phyloP scores from a whole-genome alignment of 2,113 vertebrate genomes.

The Seriola dumerili region DNA sequence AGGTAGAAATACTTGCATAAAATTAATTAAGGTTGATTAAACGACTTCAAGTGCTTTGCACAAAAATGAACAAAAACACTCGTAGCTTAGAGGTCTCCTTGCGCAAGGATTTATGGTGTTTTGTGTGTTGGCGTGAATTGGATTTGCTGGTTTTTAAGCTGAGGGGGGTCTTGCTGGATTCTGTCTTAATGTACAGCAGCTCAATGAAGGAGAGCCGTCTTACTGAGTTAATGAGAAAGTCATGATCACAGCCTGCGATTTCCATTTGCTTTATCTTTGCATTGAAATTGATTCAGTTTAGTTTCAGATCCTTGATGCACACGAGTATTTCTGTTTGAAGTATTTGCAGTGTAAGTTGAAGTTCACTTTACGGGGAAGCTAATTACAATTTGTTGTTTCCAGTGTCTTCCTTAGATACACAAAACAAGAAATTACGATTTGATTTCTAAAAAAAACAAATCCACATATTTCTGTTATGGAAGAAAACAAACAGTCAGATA shows the following conservation, averaged over 20 bases:
- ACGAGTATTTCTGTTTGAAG: neutral
- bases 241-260: slow-evolving; percentile 40
- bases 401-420: neutral
- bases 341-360: slow-evolving; percentile 12
- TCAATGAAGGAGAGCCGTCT: neutral
- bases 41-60: slow-evolving; percentile 42
- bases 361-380: slow-evolving; percentile 11
- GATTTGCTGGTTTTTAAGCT: slow-evolving; percentile 18
- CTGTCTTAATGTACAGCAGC: slow-evolving; percentile 5
- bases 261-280: slow-evolving; percentile 22
- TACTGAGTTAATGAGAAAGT: slow-evolving; percentile 19
- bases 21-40: slow-evolving; percentile 64
- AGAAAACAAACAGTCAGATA: neutral
- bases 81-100: slow-evolving; percentile 26
- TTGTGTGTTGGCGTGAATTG: neutral
- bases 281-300: neutral
- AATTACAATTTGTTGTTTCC: slow-evolving; percentile 14
- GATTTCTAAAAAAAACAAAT: neutral
- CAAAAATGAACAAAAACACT: slow-evolving; percentile 25
- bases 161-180: neutral
- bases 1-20: slow-evolving; percentile 57
- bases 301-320: neutral
- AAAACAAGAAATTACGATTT: neutral
- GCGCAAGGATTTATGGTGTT: slow-evolving; percentile 20
- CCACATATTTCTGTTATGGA: neutral